Percentiles rank a stretch among this genome's conserved stretches.
Conservation (phyloP, 2,888 invertebrate genomes). For the Horisme vitalbata region DNA sequence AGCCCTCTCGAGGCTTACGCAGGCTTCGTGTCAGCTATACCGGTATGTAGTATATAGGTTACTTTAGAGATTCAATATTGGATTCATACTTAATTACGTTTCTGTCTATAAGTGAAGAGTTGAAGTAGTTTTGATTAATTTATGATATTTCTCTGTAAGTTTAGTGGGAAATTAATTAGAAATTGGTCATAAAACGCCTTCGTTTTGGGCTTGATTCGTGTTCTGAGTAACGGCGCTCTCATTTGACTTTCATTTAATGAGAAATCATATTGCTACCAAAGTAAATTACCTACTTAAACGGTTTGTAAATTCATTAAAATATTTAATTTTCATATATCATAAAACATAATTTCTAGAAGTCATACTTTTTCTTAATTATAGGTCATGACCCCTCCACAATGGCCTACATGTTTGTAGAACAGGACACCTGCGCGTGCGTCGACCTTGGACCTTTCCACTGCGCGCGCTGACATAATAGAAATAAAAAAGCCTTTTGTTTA, state of each 20-base stretch:
- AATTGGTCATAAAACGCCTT: conserved; percentile 1
- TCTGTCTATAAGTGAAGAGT: background rate
- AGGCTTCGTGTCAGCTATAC: background rate
- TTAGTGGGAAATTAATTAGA: background rate
- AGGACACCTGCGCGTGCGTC: conserved; percentile 42
- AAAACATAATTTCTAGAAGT: background rate
- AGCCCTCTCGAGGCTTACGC: background rate
- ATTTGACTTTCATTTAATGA: background rate
- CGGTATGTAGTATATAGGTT: background rate
- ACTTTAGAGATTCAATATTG: background rate
- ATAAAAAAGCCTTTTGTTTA: conserved; percentile 5
- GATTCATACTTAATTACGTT: background rate
- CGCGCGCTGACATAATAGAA: conserved; percentile 8
- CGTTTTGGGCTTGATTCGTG: background rate
- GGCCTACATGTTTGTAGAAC: background rate
- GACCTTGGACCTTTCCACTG: conserved; percentile 48
- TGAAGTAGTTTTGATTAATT: conserved; percentile 3
- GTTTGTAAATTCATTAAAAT: no score
- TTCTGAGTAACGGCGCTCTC: background rate
- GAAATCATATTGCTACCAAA: no score
- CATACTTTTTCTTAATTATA: background rate
- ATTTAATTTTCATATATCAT: background rate
- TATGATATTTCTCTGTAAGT: conserved; percentile 2
- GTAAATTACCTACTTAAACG: no score
- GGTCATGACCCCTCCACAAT: background rate